Conservation (phyloP, 2,113 vertebrate genomes). For the Planiliza haematocheilus region DNA sequence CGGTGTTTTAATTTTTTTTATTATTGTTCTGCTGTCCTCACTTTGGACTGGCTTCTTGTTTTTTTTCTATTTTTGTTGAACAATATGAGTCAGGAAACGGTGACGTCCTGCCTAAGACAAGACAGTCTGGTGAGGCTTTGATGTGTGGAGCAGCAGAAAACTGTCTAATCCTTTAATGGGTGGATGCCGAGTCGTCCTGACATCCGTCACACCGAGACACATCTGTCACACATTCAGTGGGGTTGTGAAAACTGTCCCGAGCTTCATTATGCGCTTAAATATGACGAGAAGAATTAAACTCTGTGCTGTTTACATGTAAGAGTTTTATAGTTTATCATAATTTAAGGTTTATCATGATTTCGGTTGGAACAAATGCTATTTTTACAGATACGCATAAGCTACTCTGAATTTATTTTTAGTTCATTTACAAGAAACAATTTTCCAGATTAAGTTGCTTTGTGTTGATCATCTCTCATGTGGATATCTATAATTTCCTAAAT, state of each 20-base stretch:
- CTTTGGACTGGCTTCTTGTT: constrained; percentile 5
- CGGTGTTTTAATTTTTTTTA: not conserved
- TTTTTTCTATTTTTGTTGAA: constrained; percentile 32
- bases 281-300: not conserved
- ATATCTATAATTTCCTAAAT: constrained; percentile 2
- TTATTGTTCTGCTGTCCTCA: not conserved
- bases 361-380: too few relatives aligned
- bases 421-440: constrained; percentile 8
- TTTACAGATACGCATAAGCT: too few relatives aligned
- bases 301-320: too few relatives aligned
- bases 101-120: constrained; percentile 14
- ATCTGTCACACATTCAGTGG: constrained; percentile 44
- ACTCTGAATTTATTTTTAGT: constrained; percentile 9
- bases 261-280: not conserved
- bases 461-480: constrained; percentile 25
- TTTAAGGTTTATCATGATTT: too few relatives aligned
- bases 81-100: constrained; percentile 17
- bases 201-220: constrained; percentile 6
- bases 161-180: constrained; percentile 65
- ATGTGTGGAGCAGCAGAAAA: constrained; percentile 45
- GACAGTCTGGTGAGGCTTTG: constrained; percentile 42
- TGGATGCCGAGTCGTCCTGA: constrained; percentile 50
- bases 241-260: constrained; percentile 7
- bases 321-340: constrained; percentile 7
- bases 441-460: not conserved